Conservation (phyloP, 2,888 invertebrate species). For the Andrena fulva region DNA sequence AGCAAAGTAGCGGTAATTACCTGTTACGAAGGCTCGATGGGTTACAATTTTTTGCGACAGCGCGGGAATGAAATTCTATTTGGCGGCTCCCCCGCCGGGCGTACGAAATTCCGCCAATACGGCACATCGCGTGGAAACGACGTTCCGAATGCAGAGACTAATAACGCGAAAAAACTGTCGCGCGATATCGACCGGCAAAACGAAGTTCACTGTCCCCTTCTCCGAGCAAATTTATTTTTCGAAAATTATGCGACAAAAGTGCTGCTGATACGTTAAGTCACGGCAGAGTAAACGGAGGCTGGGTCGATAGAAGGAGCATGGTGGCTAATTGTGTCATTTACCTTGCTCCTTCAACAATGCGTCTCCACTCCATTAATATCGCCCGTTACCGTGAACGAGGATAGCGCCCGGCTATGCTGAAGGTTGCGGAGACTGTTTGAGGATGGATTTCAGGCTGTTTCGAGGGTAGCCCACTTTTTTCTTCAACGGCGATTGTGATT, state of each 20-base stretch:
- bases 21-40: neutral
- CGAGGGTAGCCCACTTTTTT: slow-evolving; percentile 58
- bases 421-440: slow-evolving; percentile 22
- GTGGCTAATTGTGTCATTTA: no score
- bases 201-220: neutral
- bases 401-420: neutral
- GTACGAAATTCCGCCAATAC: slow-evolving; percentile 53
- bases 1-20: slow-evolving; percentile 41
- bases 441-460: slow-evolving; percentile 49
- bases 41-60: slow-evolving; percentile 34
- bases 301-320: no score
- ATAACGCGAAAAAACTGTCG: slow-evolving; percentile 39
- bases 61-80: slow-evolving; percentile 37
- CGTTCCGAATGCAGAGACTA: slow-evolving; percentile 20
- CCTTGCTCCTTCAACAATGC: neutral
- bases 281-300: no score
- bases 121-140: slow-evolving; percentile 19
- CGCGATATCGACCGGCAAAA: slow-evolving; percentile 16
- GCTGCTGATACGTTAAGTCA: neutral
- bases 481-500: slow-evolving; percentile 63
- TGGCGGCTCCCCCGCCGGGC: slow-evolving; percentile 34
- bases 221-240: neutral
- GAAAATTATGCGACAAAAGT: neutral
- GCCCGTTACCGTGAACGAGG: neutral
- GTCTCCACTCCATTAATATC: neutral